Evolutionary conservation across 2,888 invertebrate genomes (phyloP), one percentile per base, ranked within the genome.

Genomic region (Isoperla grammatica): DNA sequence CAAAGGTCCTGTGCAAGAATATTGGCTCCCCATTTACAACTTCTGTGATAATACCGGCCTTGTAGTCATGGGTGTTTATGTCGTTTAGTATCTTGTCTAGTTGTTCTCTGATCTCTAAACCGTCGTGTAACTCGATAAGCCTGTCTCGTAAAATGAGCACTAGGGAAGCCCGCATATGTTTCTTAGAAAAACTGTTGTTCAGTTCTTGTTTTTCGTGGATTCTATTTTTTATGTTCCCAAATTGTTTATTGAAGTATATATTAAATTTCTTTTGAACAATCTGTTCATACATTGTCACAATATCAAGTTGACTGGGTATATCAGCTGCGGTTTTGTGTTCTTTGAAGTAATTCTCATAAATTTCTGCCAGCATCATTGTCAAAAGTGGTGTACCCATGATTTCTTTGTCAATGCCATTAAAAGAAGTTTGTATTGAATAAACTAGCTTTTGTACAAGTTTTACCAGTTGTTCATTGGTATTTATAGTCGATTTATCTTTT

Each of bases 1-100:
- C 63, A 58, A 61, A 61, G 4, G 57, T 60, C n/a, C 58, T 40
- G 29, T 63, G 63, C 11, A 57, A 29, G 15, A 63, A 63, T 2
- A 46, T 13, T 29, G 61, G 55, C 15, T 46, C 54, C 1, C 48
- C 50, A 50, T 60, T 50, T 1, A 17, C 50, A 8, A 60, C 13
- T 12, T 49, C 11, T 9, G 20, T 29, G 11, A 62, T 49, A 35
- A 60, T 60, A 5, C 62, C 62, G 1, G 40, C 56, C 13, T 56
- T 59, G 2, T 56, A 55, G 15, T 49, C 13, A 53, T 29, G 5
- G 29, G 4, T 6, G 5, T 29, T 29, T 8, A 29, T 29, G 4
- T 29, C 29, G 29, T 6, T 29, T 8, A 29, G 4, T 6, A 8
- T 29, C 8, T 29, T 8, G 8, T 29, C 8, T n/a, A n/a, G n/a